Percentiles rank a stretch among this genome's conserved stretches.
phyloP scores from a whole-genome alignment of 2,113 vertebrate species.

The Opisthocomus hoazin region DNA sequence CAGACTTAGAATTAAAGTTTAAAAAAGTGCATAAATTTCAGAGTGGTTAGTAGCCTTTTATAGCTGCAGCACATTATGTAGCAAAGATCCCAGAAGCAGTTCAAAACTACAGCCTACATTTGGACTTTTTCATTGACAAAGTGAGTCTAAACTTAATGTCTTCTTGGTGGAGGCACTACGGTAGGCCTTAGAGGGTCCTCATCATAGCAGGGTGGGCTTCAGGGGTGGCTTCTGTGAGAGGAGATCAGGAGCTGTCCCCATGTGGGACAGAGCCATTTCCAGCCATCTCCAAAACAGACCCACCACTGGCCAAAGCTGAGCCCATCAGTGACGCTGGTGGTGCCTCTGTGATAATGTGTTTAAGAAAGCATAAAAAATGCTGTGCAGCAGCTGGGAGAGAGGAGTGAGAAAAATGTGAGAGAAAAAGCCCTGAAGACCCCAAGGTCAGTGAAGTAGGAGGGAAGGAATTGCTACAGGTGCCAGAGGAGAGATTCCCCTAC shows the following conservation, averaged over 20 bases:
- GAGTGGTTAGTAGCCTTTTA: not conserved
- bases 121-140: not conserved
- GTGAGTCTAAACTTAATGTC: not conserved
- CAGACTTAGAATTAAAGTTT: not conserved
- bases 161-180: not conserved
- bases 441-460: not conserved
- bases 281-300: not conserved
- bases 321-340: not conserved
- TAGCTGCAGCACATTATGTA: not conserved
- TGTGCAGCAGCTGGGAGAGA: not conserved
- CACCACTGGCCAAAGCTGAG: not conserved
- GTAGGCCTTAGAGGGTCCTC: not conserved
- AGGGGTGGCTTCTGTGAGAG: not conserved
- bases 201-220: not conserved
- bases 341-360: not conserved
- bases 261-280: not conserved
- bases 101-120: not conserved
- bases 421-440: not conserved
- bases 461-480: not conserved
- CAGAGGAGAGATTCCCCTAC: not conserved
- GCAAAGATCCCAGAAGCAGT: not conserved
- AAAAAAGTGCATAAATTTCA: not conserved
- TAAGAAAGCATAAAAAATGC: not conserved
- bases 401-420: not conserved
- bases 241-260: not conserved